These are phyloP conservation scores for Syncerus caffer DNA, from an alignment of 2,797 vertebrate genomes.

Conservation along the genomic window DNA sequence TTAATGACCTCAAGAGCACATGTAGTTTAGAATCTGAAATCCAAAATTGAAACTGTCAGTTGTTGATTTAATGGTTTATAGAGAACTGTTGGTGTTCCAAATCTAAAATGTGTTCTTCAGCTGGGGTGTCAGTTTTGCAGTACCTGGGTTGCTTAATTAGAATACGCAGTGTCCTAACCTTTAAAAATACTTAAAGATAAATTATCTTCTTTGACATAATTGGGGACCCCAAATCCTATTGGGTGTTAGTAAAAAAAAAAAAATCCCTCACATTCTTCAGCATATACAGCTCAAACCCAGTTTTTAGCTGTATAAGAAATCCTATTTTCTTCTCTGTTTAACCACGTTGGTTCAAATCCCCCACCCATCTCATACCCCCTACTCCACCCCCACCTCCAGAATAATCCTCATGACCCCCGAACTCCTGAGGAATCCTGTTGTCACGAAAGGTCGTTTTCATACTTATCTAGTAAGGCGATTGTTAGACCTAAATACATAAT, in stretches of 20 bases:
- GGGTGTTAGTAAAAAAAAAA: background rate
- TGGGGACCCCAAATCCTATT: background rate
- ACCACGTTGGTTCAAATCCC: background rate
- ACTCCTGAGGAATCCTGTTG: background rate
- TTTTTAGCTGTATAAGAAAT: background rate
- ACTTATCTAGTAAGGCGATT: background rate
- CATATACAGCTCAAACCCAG: background rate
- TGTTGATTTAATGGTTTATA: background rate
- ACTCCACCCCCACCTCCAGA: background rate
- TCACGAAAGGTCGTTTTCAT: background rate
- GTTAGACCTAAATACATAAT: background rate
- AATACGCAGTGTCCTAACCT: background rate
- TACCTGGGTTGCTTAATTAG: background rate
- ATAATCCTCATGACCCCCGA: background rate
- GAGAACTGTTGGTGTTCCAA: background rate
- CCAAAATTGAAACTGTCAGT: background rate
- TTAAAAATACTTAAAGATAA: background rate
- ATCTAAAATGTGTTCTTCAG: background rate
- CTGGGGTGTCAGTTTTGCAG: background rate
- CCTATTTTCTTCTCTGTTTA: background rate
- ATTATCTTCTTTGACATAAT: background rate
- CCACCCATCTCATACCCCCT: too few relatives aligned
- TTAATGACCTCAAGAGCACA: background rate
- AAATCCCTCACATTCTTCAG: background rate
- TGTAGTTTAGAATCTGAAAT: conserved; percentile 14